A percentile compares a stretch with the other conserved stretches of the same genome.
phyloP scores from a whole-genome alignment of 2,888 invertebrate species.

The Anthophora plumipes region DNA sequence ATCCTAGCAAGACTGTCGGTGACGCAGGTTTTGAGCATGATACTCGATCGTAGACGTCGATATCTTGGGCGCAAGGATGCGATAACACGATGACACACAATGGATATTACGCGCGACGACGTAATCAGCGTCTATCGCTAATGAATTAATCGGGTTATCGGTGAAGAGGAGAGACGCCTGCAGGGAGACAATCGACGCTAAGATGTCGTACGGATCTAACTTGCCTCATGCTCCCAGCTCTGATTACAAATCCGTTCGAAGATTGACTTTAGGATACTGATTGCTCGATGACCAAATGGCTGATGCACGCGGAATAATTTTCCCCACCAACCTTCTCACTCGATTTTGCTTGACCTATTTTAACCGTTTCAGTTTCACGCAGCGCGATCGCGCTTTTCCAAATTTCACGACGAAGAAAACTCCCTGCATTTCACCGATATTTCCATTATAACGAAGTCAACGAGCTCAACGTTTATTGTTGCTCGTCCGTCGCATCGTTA shows the following conservation, averaged over 20 bases:
- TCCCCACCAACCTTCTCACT: background rate
- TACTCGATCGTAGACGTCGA: conserved; percentile 35
- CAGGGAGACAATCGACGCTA: conserved; percentile 28
- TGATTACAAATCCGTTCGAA: conserved; percentile 33
- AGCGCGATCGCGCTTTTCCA: too few relatives aligned
- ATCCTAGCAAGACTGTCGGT: background rate
- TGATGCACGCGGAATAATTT: background rate
- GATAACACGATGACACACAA: conserved; percentile 56
- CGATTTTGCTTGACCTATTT: background rate
- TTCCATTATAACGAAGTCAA: too few relatives aligned
- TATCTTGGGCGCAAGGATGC: conserved; percentile 49
- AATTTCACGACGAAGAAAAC: too few relatives aligned
- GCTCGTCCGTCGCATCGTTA: too few relatives aligned
- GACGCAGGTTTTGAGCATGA: conserved; percentile 14
- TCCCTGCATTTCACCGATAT: too few relatives aligned
- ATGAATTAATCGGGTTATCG: conserved; percentile 73
- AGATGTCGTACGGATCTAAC: conserved; percentile 17
- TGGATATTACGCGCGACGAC: conserved; percentile 64
- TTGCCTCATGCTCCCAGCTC: conserved; percentile 3
- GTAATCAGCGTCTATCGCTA: conserved; percentile 68
- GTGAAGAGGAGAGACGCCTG: conserved; percentile 57
- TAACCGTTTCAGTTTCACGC: too few relatives aligned
- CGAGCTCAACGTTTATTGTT: too few relatives aligned
- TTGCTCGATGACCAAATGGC: conserved; percentile 32
- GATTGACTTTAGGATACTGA: conserved; percentile 18